Evolutionary conservation across 2,113 vertebrate species (phyloP), one percentile per base, ranked within the genome.

Genomic region (Eurypyga helias): DNA sequence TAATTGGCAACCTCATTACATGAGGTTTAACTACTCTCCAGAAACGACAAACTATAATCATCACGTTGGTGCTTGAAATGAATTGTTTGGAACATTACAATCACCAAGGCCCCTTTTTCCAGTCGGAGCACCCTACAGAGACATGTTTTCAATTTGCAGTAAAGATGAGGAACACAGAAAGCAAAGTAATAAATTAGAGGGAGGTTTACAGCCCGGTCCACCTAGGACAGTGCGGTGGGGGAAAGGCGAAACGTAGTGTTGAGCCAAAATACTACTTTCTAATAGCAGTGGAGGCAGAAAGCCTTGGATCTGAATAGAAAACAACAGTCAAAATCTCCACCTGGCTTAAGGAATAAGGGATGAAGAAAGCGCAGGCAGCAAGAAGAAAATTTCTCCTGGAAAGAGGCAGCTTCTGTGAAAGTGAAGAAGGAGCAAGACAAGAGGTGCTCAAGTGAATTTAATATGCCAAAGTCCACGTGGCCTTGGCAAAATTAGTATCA

Each of bases 1-100:
- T 97, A 97, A 97, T 97, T 97, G 95, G 90, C 97, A 97, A 90
- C 90, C 95, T 97, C 97, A 97, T 97, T 96, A 96, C 93, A 91
- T 4, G 83, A 97, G 96, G 96, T 96, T 96, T 97, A 97, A 96
- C 95, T 97, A 95, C 93, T 95, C 95, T 97, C 95, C 71, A 97
- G 96, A 96, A 96, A 96, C 89, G 71, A 94, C 95, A 93, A 97
- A 96, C 96, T 89, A 73, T 91, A 97, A 97, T 97, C 89, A 97
- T 95, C 92, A 92, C 33, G 49, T 96, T 93, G 92, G 95, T 96
- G 91, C 94, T 97, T 96, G 95, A 97, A 97, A 97, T 96, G 94
- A 97, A 97, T 97, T 96, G 96, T 97, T 97, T 91, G 89, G 87
- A 94, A 92, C 95, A 91, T 95, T 95, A 95, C 95, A 92, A 95